Evolutionary conservation across 2,113 vertebrate genomes (phyloP), one percentile per base, ranked within the genome.

Genomic region (Hyaena hyaena): DNA sequence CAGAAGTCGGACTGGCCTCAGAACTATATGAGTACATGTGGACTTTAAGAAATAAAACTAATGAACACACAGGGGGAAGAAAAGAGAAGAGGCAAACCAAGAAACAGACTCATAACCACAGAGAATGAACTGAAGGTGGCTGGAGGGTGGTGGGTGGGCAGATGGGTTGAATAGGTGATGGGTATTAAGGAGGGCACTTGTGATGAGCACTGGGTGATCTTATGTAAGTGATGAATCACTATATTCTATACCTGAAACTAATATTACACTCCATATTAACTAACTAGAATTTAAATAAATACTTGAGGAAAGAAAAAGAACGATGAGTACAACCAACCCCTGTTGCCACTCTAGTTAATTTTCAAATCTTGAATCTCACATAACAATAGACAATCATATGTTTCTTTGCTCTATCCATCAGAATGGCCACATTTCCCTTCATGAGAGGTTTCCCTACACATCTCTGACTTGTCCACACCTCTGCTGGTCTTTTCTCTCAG

Each of bases 391-490:
- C 0, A 31, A 31, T n/a, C 26, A 14, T 1, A 16, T 14, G 33
- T 53, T 92, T 85, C 55, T 53, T 83, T 45, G 65, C 83, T 82
- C 76, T 90, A 14, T 7, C 45, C 69, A 85, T 45, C 10, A 33
- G 21, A 58, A 66, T 10, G 1, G 3, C 10, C 50, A 28, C 4
- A 31, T 7, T 1, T 0, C 21, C 19, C 3, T 43, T n/a, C 5
- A 5, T 63, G 35, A 79, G 53, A 39, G 3, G 48, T 28, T 24
- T 61, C 24, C 68, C 35, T 7, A 9, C 4, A 19, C 16, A 43
- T 26, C 14, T 33, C 24, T 45, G 7, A 73, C 58, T 14, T 45
- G 33, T 68, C 21, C 31, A 31, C 48, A 33, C 17, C 21, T 79
- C 39, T 7, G 28, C 31, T 43, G 45, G 33, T 21, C 1, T 2